A percentile compares a stretch with the other conserved stretches of the same genome.
Conservation (phyloP, 1,140 invertebrate species). For the Papilio xuthus region DNA sequence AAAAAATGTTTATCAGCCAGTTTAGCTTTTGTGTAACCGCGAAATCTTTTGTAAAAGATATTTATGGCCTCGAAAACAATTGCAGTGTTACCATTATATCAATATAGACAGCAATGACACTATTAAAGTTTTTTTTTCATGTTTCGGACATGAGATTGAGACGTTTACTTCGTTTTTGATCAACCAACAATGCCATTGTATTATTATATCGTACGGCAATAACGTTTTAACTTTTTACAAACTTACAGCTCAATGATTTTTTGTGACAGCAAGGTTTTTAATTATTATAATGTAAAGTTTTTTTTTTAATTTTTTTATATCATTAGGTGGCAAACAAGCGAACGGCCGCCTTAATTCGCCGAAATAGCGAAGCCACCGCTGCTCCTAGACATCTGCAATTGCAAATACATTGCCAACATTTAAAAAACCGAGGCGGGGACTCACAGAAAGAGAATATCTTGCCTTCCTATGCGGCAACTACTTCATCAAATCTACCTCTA, state of each 20-base stretch:
- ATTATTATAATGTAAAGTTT: neutral
- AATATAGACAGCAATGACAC: slow-evolving; percentile 77
- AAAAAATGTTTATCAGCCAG: slow-evolving; percentile 79
- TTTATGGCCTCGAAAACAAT: slow-evolving; percentile 79
- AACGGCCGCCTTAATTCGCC: too few species aligned
- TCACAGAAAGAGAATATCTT: too few species aligned
- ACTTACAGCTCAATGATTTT: neutral
- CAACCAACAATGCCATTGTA: slow-evolving; percentile 51
- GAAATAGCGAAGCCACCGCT: too few species aligned
- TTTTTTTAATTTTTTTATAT: neutral
- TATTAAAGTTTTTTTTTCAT: slow-evolving; percentile 66
- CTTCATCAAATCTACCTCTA: too few species aligned
- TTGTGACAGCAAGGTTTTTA: neutral
- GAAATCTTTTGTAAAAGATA: slow-evolving; percentile 76
- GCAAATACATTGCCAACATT: too few species aligned
- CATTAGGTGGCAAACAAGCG: too few species aligned
- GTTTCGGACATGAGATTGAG: slow-evolving; percentile 61
- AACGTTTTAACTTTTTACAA: slow-evolving; percentile 16
- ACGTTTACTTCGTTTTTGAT: slow-evolving; percentile 62
- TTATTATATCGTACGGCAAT: slow-evolving; percentile 23
- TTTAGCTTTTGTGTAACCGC: slow-evolving; percentile 80
- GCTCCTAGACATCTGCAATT: too few species aligned
- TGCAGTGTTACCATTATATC: slow-evolving; percentile 78
- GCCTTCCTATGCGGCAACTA: too few species aligned
- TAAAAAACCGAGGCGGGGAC: too few species aligned